These are phyloP conservation scores for Condylostylus longicornis DNA, from an alignment of 1,140 invertebrate species.

Conservation along the genomic window DNA sequence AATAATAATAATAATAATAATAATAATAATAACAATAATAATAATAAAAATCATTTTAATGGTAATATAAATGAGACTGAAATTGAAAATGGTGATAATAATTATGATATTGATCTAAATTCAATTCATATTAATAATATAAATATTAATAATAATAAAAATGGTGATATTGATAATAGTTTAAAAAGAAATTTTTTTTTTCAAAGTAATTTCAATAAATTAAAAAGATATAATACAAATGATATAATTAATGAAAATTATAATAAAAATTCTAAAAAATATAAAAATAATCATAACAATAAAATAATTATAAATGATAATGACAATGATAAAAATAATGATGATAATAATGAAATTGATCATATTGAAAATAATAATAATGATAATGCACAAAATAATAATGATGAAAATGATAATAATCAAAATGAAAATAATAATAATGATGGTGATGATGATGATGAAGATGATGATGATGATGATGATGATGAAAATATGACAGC, in stretches of 20 bases:
- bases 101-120: background rate
- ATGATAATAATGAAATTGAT: background rate
- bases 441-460: background rate
- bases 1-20: constrained; percentile 16
- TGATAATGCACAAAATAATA: background rate
- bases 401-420: background rate
- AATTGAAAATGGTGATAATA: background rate
- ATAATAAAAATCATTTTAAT: constrained; percentile 14
- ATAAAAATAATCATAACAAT: no score
- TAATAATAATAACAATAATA: constrained; percentile 11
- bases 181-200: no score
- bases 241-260: no score
- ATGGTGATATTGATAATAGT: no score
- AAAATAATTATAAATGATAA: no score
- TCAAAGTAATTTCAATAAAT: no score
- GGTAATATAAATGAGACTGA: constrained; percentile 2
- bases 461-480: background rate
- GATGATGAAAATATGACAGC: background rate
- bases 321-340: background rate
- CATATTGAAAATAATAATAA: background rate
- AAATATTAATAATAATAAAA: background rate
- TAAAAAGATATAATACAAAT: no score
- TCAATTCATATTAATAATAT: background rate
- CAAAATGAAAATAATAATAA: background rate
- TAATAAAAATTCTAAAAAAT: no score